Evolutionary conservation across 2,113 vertebrate genomes (phyloP).

Genomic region (Mus musculus): GRCm39 chr5:146903501-146904000

Average conservation of each 20-base stretch:
- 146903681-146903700: neutral
- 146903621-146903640: neutral
- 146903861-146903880: neutral
- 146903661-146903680: neutral
- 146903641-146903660: neutral
- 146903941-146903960: neutral
- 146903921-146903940: neutral
- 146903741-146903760: neutral
- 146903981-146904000: neutral
- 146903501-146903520: neutral
- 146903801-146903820: neutral
- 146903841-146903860: neutral
- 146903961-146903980: neutral
- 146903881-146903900: neutral
- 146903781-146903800: neutral
- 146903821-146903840: too few species aligned
- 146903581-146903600: neutral
- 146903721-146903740: neutral
- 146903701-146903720: neutral
- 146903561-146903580: neutral
- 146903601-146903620: neutral
- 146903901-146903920: neutral
- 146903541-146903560: neutral
- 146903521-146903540: neutral
- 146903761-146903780: slow-evolving; percentile 5